Percentiles rank a stretch among this genome's conserved stretches.
Conservation (phyloP, 92 coral and sea anemone genomes). For the Anthopleura xanthogrammica region DNA sequence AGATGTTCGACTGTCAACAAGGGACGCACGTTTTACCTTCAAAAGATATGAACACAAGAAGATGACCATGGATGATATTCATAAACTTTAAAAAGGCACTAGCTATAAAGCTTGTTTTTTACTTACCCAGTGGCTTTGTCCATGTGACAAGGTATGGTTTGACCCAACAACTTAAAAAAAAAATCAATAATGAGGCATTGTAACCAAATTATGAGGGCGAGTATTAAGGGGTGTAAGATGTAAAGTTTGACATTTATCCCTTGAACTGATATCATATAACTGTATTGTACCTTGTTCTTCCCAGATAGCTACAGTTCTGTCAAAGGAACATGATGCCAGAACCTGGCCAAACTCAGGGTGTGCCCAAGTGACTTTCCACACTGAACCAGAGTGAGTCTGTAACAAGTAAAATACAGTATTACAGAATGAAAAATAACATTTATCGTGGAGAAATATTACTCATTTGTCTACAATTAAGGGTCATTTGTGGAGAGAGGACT, state of each 20-base stretch:
- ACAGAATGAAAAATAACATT: no score
- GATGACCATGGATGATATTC: background rate
- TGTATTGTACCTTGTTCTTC: slow-evolving; percentile 82
- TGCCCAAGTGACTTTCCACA: slow-evolving; percentile 99
- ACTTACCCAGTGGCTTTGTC: slow-evolving; percentile 92
- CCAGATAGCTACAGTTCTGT: slow-evolving; percentile 98
- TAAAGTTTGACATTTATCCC: no score
- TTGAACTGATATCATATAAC: no score
- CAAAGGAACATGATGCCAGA: slow-evolving; percentile 96
- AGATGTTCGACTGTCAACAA: slow-evolving; percentile 96
- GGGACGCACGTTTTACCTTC: slow-evolving; percentile 87
- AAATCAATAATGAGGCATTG: background rate
- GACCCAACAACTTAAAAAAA: slow-evolving; percentile 50
- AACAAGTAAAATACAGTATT: background rate
- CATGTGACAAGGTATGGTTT: slow-evolving; percentile 68
- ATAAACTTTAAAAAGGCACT: background rate
- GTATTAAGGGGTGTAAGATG: no score
- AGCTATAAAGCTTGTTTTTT: background rate
- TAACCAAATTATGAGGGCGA: no score
- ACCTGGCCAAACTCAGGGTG: slow-evolving; percentile 99
- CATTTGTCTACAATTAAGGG: no score
- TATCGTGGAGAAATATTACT: no score
- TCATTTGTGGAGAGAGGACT: no score
- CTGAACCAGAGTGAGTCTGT: slow-evolving; percentile 98
- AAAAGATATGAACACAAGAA: background rate